Conservation (phyloP, 2,888 invertebrate species). For the Cotesia congregata region DNA sequence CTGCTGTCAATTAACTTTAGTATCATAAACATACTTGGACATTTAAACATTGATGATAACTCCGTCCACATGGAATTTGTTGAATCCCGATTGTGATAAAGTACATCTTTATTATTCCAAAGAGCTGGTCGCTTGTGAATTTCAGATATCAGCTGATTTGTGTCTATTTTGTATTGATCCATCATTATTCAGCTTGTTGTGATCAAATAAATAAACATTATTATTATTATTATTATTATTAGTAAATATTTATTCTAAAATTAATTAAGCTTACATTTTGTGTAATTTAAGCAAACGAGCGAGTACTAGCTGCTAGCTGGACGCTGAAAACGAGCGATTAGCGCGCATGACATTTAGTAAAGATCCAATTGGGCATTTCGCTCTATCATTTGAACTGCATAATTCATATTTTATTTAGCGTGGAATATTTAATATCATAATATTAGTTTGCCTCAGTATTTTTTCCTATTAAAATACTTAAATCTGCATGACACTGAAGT, state of each 20-base stretch:
- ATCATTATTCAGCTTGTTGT: slow-evolving; percentile 50
- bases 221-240: too few relatives aligned
- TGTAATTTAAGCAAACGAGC: slow-evolving; percentile 49
- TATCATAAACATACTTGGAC: slow-evolving; percentile 61
- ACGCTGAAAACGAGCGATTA: slow-evolving; percentile 54
- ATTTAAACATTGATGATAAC: slow-evolving; percentile 64
- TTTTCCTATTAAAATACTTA: too few relatives aligned
- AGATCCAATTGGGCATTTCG: slow-evolving; percentile 65
- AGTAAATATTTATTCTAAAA: too few relatives aligned
- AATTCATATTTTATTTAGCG: too few relatives aligned
- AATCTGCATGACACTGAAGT: too few relatives aligned
- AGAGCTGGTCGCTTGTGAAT: slow-evolving; percentile 67
- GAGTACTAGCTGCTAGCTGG: slow-evolving; percentile 57
- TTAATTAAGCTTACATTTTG: too few relatives aligned
- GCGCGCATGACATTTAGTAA: slow-evolving; percentile 64
- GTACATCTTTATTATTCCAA: slow-evolving; percentile 68
- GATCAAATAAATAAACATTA: neutral
- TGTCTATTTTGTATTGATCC: slow-evolving; percentile 66
- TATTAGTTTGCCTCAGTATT: too few relatives aligned
- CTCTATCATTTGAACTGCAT: slow-evolving; percentile 49
- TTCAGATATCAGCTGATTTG: slow-evolving; percentile 66
- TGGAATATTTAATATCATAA: too few relatives aligned
- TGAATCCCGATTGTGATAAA: slow-evolving; percentile 69
- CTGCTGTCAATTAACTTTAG: neutral
- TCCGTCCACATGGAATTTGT: slow-evolving; percentile 69